These are phyloP conservation scores for Nemotelus pantherinus DNA, from an alignment of 2,888 invertebrate genomes.

Conservation along the genomic window DNA sequence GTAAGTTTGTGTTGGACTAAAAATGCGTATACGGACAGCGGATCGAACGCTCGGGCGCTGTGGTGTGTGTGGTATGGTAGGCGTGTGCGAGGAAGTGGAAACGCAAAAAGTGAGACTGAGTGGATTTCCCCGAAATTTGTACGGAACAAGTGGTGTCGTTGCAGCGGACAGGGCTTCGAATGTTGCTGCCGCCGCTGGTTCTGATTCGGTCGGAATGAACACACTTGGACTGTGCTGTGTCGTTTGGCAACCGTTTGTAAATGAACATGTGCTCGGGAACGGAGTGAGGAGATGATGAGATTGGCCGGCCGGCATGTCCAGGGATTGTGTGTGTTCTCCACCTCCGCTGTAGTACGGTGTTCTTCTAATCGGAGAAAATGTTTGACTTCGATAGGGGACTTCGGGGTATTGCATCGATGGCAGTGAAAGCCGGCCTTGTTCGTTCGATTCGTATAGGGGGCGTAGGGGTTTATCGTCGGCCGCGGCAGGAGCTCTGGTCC, in stretches of 20 bases:
- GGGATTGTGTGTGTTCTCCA: not conserved
- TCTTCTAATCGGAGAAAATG: not conserved
- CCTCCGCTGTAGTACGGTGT: constrained; percentile 8
- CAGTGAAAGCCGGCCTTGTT: not conserved
- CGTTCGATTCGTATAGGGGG: constrained; percentile 17
- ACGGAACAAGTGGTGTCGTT: constrained; percentile 2
- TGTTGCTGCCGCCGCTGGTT: too few relatives aligned
- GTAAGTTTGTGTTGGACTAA: not conserved
- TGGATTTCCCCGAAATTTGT: constrained; percentile 41
- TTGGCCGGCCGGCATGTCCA: not conserved
- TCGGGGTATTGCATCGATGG: constrained; percentile 6
- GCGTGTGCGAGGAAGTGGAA: constrained; percentile 28
- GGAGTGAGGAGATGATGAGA: not conserved
- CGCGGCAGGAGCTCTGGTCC: not conserved
- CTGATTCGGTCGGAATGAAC: too few relatives aligned
- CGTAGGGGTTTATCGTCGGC: constrained; percentile 15
- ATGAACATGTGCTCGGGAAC: too few relatives aligned
- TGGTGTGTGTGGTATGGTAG: constrained; percentile 6
- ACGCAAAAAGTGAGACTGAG: constrained; percentile 11
- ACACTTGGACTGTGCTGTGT: not conserved
- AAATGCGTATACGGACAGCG: constrained; percentile 2
- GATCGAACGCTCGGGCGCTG: not conserved
- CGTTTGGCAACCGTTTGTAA: not conserved
- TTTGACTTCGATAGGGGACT: constrained; percentile 11
- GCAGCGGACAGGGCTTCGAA: not conserved